Evolutionary conservation across 2,888 invertebrate genomes (phyloP).

Genomic region (Eupsilia transversa): DNA sequence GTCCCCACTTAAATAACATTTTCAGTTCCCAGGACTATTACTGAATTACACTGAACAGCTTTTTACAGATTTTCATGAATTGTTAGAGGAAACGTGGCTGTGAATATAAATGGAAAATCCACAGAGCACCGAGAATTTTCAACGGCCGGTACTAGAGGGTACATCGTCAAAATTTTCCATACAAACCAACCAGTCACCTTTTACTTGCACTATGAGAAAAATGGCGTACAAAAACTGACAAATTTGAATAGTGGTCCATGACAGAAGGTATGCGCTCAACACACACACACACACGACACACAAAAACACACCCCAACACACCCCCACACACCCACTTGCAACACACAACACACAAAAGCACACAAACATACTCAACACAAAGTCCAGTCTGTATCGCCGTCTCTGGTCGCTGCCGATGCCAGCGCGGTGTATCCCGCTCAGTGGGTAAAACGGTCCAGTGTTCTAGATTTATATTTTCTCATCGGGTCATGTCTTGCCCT

Average conservation of each 20-base stretch:
- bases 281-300: too few species aligned
- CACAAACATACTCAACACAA: too few species aligned
- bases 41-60: conserved; percentile 55
- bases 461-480: conserved; percentile 42
- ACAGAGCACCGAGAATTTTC: not conserved
- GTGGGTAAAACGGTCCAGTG: conserved; percentile 20
- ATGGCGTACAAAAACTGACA: too few species aligned
- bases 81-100: conserved; percentile 58
- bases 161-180: not conserved
- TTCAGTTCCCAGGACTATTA: conserved; percentile 52
- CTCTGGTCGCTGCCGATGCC: not conserved
- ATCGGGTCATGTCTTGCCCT: conserved; percentile 29
- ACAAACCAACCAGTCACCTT: not conserved
- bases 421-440: not conserved
- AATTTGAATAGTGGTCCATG: too few species aligned
- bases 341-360: too few species aligned
- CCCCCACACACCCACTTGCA: too few species aligned
- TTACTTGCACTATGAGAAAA: not conserved
- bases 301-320: too few species aligned
- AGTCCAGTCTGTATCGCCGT: not conserved
- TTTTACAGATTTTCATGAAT: conserved; percentile 61
- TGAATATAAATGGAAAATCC: conserved; percentile 56
- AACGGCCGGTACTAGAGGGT: not conserved
- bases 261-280: not conserved
- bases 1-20: conserved; percentile 40